These are phyloP conservation scores for Rynchops niger DNA, from an alignment of 2,113 vertebrate genomes.

Conservation along the genomic window DNA sequence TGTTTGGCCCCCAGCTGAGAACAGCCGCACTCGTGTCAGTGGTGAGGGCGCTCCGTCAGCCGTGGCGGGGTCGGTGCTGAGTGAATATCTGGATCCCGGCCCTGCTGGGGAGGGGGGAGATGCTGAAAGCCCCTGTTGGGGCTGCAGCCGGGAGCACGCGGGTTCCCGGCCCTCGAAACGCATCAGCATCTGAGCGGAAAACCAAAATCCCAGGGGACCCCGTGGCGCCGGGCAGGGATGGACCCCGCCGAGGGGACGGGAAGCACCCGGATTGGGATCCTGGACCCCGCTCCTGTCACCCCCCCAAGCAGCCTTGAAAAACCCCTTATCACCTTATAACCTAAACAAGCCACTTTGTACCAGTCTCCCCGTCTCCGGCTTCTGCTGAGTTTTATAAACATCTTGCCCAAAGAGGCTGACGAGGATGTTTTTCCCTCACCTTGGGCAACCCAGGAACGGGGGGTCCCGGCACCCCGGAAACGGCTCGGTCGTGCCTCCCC, in stretches of 20 bases:
- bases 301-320: constrained; percentile 11
- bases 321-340: constrained; percentile 29
- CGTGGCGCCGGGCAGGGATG: rapidly evolving
- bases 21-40: rapidly evolving
- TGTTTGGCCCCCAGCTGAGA: not conserved
- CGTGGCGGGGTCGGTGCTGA: not conserved
- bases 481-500: not conserved
- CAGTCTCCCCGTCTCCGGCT: constrained; percentile 32
- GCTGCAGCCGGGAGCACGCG: not conserved
- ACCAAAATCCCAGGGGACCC: not conserved
- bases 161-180: too few species aligned
- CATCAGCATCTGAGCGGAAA: not conserved
- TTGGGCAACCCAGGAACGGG: not conserved
- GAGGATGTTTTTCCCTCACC: not conserved
- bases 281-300: not conserved
- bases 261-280: not conserved
- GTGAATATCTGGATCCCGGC: rapidly evolving
- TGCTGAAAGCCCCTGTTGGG: not conserved
- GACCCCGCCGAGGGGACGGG: rapidly evolving
- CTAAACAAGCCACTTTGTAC: constrained; percentile 39
- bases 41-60: not conserved
- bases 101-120: rapidly evolving
- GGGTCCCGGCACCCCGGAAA: not conserved
- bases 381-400: constrained; percentile 47
- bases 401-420: not conserved